Evolutionary conservation across 64 coral and sea anemone genomes (phyloP), one percentile per base, ranked within the genome.

Genomic region (Catalaphyllia jardinei): DNA sequence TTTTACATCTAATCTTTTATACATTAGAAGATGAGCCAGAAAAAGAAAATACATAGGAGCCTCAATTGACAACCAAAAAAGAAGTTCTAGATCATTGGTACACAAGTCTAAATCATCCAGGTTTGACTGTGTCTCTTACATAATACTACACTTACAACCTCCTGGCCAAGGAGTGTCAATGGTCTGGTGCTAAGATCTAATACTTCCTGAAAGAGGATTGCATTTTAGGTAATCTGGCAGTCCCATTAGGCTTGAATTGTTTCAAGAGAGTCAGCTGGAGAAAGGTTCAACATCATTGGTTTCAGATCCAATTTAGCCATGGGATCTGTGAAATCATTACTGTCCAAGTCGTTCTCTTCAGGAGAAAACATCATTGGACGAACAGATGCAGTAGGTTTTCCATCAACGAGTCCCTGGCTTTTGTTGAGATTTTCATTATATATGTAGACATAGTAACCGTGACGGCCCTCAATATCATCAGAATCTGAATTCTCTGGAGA

Each of bases 371-470:
- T 51, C 92, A 97, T 97, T 33, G 95, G 95, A 57, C 78, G 83
- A 20, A 97, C 95, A 24, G 95, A 97, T 8, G 95, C 95, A 31
- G 86, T 97, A 24, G 95, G 95, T 49, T 93, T 93, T 4, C 94
- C 85, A 15, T 93, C 94, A 31, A 31, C 62, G 29, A 69, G 76
- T 27, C 79, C 75, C 24, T 64, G 88, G 77, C 87, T 69, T 29
- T 87, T 83, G 76, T 33, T 83, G 20, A 93, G 76, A 22, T 93
- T 89, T 24, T 93, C 94, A 71, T 88, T 88, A 72, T 97, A 84
- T 72, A 97, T 86, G 86, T 93, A 97, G 62, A 97, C 83, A 77
- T 93, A 97, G 60, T 97, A 97, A 30, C 95, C 95, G 88, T 97
- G 88, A 15, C 76, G 72, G 6, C 76, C 52, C 16, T 67, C 27